These are phyloP conservation scores for Ecliptopera silaceata DNA, from an alignment of 2,888 invertebrate genomes.

Conservation along the genomic window DNA sequence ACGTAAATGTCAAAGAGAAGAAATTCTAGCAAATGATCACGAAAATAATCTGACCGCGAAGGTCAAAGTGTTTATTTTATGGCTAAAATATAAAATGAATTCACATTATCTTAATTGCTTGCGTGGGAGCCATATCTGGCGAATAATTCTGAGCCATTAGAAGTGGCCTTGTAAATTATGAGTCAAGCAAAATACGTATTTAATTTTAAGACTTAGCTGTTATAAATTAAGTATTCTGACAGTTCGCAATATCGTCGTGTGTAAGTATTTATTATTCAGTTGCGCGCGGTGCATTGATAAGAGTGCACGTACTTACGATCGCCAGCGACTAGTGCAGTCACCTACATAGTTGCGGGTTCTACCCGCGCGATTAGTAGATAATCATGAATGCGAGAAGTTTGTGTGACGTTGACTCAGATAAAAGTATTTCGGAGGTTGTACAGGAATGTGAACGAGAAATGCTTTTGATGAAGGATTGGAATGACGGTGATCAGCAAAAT, in stretches of 20 bases:
- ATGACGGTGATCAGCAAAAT: too few species aligned
- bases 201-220: slow-evolving; percentile 40
- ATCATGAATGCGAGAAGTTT: too few species aligned
- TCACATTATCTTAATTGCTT: slow-evolving; percentile 43
- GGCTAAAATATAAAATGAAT: slow-evolving; percentile 37
- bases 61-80: slow-evolving; percentile 40
- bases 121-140: slow-evolving; percentile 46
- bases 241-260: slow-evolving; percentile 20
- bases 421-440: too few species aligned
- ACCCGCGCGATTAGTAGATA: too few species aligned
- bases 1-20: neutral
- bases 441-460: too few species aligned
- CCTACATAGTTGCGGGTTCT: too few species aligned
- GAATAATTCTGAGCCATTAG: slow-evolving; percentile 47
- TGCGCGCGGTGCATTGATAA: too few species aligned
- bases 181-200: slow-evolving; percentile 42
- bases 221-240: slow-evolving; percentile 40
- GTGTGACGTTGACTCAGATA: too few species aligned
- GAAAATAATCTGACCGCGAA: slow-evolving; percentile 39
- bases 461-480: too few species aligned
- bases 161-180: slow-evolving; percentile 42
- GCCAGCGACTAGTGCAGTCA: too few species aligned
- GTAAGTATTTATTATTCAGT: slow-evolving; percentile 1
- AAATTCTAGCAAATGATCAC: slow-evolving; percentile 11
- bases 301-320: too few species aligned